Base-by-base conservation (phyloP, 37 sponge, comb jelly and placozoan species). In the Beroe forskalii region DNA sequence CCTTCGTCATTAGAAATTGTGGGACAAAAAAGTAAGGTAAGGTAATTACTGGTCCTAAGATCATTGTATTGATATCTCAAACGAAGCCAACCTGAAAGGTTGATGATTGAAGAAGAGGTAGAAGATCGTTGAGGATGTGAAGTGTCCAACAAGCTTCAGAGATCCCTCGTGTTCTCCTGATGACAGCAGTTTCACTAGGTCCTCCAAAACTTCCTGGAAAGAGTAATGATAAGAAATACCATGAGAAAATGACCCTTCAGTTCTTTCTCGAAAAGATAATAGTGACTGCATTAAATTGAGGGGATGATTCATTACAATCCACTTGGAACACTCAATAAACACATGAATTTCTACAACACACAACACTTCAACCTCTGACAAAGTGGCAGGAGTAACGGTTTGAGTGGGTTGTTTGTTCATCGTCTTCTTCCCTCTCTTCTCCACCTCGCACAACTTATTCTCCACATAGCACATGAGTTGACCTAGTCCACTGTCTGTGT, bases 31-130 rank as follows among this genome's bases (percentile, higher is more conserved):
- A 55, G 60, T 19, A 9, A 55, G 60, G 14, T 19, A 55, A 9
- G 14, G n/a, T n/a, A n/a, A n/a, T n/a, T n/a, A n/a, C n/a, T n/a
- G n/a, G n/a, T n/a, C n/a, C n/a, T n/a, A n/a, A n/a, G n/a, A n/a
- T n/a, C n/a, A n/a, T n/a, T n/a, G n/a, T n/a, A n/a, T n/a, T n/a
- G n/a, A n/a, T n/a, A n/a, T n/a, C n/a, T n/a, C n/a, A n/a, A n/a
- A n/a, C n/a, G n/a, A n/a, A n/a, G n/a, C n/a, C n/a, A 3, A 80
- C 86, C 86, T 80, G 55, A 80, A 80, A 38, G 44, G 48, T 33
- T 80, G 55, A 25, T 80, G 55, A 14, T 48, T 80, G 55, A 44
- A 80, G 55, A 32, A 80, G 55, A 80, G 86, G 35, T 80, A 80
- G 27, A 44, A 80, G n/a, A 24, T 38, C 3, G 3, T 44, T 27